Evolutionary conservation across 2,113 vertebrate species (phyloP), one percentile per base, ranked within the genome.

Genomic region (Phyllostomus discolor): DNA sequence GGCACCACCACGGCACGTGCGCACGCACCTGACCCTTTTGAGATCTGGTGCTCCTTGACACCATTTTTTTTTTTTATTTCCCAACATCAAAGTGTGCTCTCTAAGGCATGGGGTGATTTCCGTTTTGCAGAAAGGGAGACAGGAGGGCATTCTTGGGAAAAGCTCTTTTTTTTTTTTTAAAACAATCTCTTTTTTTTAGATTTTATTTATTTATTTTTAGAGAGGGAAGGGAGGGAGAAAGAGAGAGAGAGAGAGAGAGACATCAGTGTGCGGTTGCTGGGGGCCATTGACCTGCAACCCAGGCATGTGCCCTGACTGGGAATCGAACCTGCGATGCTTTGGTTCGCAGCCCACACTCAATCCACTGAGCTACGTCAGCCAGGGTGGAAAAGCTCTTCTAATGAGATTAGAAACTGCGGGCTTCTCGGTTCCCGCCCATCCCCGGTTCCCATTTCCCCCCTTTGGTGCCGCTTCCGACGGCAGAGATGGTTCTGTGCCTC

Each of bases 1-100:
- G 14, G 50, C 54, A 22, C 4, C 35, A 3, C 67, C 15, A 54
- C 19, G 14, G 12, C 3, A 3, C 1, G 4, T 2, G 1, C 24
- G 10, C 2, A 10, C 26, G 17, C 16, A n/a, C 24, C 38, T 89
- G 83, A 73, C 4, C 54, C 20, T 66, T 80, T 64, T 35, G 52
- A 52, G 43, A 76, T 64, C 76, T 70, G 62, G 48, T 70, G 48
- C 2, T 7, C 31, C 35, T 93, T 87, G 67, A 41, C 52, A 62
- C 26, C 75, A 19, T 75, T 70, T 26, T 64, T 7, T 66, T 54
- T 95, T 22, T 3, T 24, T 75, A 52, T 52, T 93, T 93, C n/a
- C 85, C 86, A 91, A 59, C 4, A 41, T 57, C 28, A 76, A 94
- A 84, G 43, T 14, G 7, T 76, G 43, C 15, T 78, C 75, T 79